Evolutionary conservation across 2,797 vertebrate genomes (phyloP), one percentile per base, ranked within the genome.

Genomic region (Sus cebifrons): DNA sequence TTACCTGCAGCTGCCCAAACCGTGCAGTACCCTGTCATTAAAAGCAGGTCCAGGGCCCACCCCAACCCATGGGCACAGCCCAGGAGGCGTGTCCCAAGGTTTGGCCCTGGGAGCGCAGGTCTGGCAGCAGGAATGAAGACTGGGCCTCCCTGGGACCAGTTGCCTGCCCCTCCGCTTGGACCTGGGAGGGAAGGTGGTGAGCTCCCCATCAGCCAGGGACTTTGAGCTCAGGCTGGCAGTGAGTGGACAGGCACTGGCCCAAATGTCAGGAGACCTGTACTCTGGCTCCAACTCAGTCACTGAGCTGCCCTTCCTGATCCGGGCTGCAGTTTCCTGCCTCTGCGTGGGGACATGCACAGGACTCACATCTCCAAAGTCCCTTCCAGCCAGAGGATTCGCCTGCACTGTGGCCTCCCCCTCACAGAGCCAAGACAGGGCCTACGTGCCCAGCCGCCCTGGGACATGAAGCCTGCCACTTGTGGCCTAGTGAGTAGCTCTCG

Each of bases 1-100:
- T 97, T 96, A 96, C 94, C 94, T 97, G 68, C 82, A 91, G 88
- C 83, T 86, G 94, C n/a, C 79, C 1, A 13, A 83, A 52, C 58
- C 4, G 25, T 27, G 32, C 32, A 32, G 32, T 32, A 32, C 32
- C 32, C 32, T 32, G 32, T 74, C 68, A 54, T 73, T 95, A 68
- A 83, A 78, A 75, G 77, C 77, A 78, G 16, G 62, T 60, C 44
- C 65, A 84, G 82, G 64, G 60, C 25, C 75, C 0, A 0, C 52
- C 82, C 74, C 36, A 13, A 16, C 12, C 68, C 54, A 56, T 17
- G 21, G 89, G 58, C 84, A 83, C 65, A 67, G 54, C 70, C 73
- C 49, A 52, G 65, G 88, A 86, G 15, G 64, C 0, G 1, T 27
- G 3, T 16, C 74, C 77, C 44, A 44, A 89, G 49, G 85, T 40